These are phyloP conservation scores for Campopleginae sp. DNA, from an alignment of 2,888 invertebrate genomes.

Conservation along the genomic window DNA sequence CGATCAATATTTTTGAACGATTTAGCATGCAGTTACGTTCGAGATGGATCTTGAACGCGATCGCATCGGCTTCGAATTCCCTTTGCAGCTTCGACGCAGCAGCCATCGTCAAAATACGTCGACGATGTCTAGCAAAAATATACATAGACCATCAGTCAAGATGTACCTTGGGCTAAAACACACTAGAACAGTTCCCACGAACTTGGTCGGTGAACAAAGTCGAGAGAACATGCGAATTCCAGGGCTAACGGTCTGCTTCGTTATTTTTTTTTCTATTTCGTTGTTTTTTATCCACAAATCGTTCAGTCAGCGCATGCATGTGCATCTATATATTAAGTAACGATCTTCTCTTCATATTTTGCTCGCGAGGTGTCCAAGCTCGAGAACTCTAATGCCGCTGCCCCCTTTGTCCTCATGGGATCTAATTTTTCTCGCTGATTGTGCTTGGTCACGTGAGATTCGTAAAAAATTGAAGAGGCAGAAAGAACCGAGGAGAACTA, in stretches of 20 bases:
- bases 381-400: conserved; percentile 1
- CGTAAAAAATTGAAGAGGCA: conserved; percentile 1
- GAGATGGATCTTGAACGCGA: background rate
- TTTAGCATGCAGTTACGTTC: background rate
- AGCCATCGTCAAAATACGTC: conserved; percentile 22
- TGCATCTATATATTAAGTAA: conserved; percentile 5
- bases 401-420: conserved; percentile 1
- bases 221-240: conserved; percentile 76
- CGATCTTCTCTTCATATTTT: conserved; percentile 13
- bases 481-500: conserved; percentile 7
- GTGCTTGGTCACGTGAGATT: conserved; percentile 46
- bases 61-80: background rate
- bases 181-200: conserved; percentile 83
- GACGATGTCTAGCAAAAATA: conserved; percentile 4
- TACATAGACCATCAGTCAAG: background rate
- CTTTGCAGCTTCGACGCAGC: background rate
- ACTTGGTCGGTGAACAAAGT: conserved; percentile 68
- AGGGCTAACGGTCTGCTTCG: conserved; percentile 72
- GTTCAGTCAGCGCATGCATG: conserved; percentile 3
- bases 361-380: conserved; percentile 9
- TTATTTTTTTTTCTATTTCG: conserved; percentile 3
- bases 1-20: background rate
- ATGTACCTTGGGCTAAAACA: conserved; percentile 70
- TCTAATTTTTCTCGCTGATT: conserved; percentile 52
- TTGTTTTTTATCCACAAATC: conserved; percentile 18